phyloP scores from a whole-genome alignment of 2,888 invertebrate genomes.

The Lithophane leautieri region DNA sequence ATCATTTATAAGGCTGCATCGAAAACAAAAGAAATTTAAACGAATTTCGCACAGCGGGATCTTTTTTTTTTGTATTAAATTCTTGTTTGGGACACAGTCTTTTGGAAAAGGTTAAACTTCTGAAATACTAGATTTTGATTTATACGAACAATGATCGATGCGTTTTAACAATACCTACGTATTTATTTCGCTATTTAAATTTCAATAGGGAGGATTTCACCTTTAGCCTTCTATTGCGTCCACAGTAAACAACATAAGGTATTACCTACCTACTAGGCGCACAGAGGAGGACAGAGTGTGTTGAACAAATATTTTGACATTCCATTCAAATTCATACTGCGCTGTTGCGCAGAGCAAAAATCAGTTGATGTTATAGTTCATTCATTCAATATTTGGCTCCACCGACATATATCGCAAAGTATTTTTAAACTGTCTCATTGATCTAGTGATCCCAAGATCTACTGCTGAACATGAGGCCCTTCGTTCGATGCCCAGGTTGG shows the following conservation, averaged over 20 bases:
- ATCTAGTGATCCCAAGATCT: no score
- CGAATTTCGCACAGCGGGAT: background rate
- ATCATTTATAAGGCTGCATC: conserved; percentile 2
- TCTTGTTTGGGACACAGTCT: background rate
- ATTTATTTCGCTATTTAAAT: background rate
- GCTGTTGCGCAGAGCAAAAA: background rate
- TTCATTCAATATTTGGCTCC: background rate
- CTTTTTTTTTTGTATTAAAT: background rate
- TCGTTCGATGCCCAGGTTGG: no score
- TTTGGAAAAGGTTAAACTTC: background rate
- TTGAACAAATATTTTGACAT: conserved; percentile 28
- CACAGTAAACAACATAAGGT: conserved; percentile 22
- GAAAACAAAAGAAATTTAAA: conserved; percentile 18
- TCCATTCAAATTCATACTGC: background rate
- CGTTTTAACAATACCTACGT: conserved; percentile 3
- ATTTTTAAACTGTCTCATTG: background rate
- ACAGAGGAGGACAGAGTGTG: background rate
- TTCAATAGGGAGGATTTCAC: conserved; percentile 41
- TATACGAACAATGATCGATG: background rate
- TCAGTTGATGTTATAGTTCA: conserved; percentile 14
- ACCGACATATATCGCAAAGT: background rate
- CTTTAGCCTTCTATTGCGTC: conserved; percentile 38
- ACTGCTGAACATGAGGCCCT: no score
- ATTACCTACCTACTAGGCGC: conserved; percentile 7
- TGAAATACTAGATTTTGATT: background rate